Base-by-base conservation (phyloP, 1,140 invertebrate genomes). In the Agrypnia vestita region DNA sequence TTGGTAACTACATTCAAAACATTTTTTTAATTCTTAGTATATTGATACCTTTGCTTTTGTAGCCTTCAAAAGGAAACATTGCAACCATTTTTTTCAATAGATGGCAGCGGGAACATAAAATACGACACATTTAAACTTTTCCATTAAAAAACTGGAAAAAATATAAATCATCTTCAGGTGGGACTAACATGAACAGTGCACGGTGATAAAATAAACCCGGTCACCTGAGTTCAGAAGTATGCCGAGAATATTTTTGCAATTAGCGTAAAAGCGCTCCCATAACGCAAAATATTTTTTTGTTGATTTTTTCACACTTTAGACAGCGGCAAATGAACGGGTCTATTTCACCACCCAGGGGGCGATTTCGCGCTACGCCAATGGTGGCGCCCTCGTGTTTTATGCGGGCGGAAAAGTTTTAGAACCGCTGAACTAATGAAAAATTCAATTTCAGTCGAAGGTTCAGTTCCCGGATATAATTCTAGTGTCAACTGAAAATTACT, bases 381-480 rank as follows among this genome's bases (percentile, higher is more conserved):
- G 11, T 9, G 21, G 15, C 19, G 11, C 6, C 17, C 35, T 35
- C 21, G 17, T 25, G 13, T 67, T 21, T 67, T 35, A 35, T 3
- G 25, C 25, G 25, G 25, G 25, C 25, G 25, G 25, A 35, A 35
- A 35, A 35, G 25, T 35, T 35, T 35, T 12, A 19, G 67, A 12
- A 71, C 35, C 47, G 67, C 47, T 64, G 61, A 64, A 64, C 71
- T 53, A 73, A 73, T 73, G 71, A 73, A 73, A 73, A 73, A 73
- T 73, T 73, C 71, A 55, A 73, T 73, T 55, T 55, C 21, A 17
- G 53, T 49, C 21, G 47, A 73, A 73, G 19, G 21, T 55, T 73
- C 21, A 47, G n/a, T 43, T 49, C 47, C 51, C 71, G 71, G 71
- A 73, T 53, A 73, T 73, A 73, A 73, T 73, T 73, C 49, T 44